Evolutionary conservation across 2,888 invertebrate species (phyloP).

Genomic region (Limnephilus marmoratus): DNA sequence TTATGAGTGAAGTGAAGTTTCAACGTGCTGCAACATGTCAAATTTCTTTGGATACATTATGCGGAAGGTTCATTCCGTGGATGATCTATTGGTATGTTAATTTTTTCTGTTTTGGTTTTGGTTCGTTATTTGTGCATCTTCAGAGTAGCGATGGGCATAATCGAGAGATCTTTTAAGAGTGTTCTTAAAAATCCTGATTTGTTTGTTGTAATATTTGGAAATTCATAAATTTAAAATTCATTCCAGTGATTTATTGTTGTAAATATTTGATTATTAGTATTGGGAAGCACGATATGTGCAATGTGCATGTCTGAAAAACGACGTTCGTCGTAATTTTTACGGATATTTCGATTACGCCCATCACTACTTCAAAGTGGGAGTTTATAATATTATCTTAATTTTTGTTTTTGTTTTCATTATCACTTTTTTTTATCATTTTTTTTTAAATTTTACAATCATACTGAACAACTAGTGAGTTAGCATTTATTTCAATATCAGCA

Average conservation of each 20-base stretch:
- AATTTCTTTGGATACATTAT: conserved; percentile 79
- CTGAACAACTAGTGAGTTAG: not conserved
- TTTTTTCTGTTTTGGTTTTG: not conserved
- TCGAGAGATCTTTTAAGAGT: not conserved
- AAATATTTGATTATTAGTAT: too few species aligned
- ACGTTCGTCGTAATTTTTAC: not conserved
- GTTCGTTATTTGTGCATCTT: not conserved
- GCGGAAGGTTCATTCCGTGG: conserved; percentile 79
- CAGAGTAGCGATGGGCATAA: not conserved
- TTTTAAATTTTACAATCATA: not conserved
- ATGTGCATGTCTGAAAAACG: too few species aligned
- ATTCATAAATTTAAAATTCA: not conserved
- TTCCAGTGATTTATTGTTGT: not conserved
- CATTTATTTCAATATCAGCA: not conserved
- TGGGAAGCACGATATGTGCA: too few species aligned
- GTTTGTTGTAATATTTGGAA: too few species aligned
- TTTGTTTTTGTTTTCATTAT: not conserved
- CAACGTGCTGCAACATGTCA: conserved; percentile 69
- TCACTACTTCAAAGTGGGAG: not conserved
- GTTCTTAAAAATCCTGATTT: not conserved
- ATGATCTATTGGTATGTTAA: conserved; percentile 75
- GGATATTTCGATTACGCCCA: not conserved
- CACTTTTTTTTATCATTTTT: not conserved
- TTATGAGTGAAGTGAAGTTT: conserved; percentile 37
- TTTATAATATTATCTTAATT: not conserved